Base-by-base conservation (phyloP, 2,888 invertebrate genomes). In the Ennomos fuscantarius region DNA sequence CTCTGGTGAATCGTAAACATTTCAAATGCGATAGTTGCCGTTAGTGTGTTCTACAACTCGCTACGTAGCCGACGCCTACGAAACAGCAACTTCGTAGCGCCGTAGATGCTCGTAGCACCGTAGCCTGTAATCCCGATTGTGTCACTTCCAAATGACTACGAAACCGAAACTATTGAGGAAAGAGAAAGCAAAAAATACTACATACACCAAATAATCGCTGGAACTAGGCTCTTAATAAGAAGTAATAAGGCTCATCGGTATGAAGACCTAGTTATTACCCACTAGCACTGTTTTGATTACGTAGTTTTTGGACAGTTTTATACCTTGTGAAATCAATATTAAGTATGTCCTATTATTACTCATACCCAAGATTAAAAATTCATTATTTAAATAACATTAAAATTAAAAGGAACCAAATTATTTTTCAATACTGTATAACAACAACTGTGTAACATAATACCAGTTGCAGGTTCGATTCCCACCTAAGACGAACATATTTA, bases 111-210 rank as follows among this genome's bases (percentile, higher is more conserved):
- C 62, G 62, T 62, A 65, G 63, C 63, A 39, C 24, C 59, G 63
- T 59, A 62, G 52, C 34, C 41, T 59, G 43, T 60, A 63, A 65
- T 65, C 60, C 56, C 58, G 60, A 63, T 60, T 65, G 63, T 65
- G 63, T 62, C 63, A 65, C 65, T 62, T 56, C 62, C 63, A 62
- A 63, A 63, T 60, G 58, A 67, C 63, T 63, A 49, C 62, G 56
- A 63, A 62, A 60, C 65, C 58, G 56, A 65, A 67, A 62, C 65
- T 62, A 65, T 65, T 60, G 62, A 62, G 56, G 62, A 53, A 63
- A 67, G 65, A 60, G 49, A 62, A 55, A 44, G 63, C 65, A 60
- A 65, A 65, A 65, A 67, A 47, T 47, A 62, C 60, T 54, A 62
- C 55, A 55, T 48, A 54, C 62, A 61, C 52, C 33, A 45, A 55